Evolutionary conservation across 1,140 invertebrate genomes (phyloP).

Genomic region (Pteromalus puparum): DNA sequence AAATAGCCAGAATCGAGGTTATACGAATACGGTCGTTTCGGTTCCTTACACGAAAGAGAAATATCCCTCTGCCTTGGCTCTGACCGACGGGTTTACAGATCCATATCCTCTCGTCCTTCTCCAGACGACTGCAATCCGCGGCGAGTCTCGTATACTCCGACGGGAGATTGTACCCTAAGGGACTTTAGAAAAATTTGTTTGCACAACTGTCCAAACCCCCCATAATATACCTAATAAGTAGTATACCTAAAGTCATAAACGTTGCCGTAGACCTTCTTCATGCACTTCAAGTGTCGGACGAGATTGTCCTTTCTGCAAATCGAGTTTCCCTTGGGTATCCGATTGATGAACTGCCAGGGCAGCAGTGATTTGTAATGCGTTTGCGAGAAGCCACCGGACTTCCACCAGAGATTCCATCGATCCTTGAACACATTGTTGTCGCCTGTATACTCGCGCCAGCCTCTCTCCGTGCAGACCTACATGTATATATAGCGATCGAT

Average conservation of each 20-base stretch:
- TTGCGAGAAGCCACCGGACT: constrained; percentile 82
- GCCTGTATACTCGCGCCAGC: constrained; percentile 85
- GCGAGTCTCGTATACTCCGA: constrained; percentile 90
- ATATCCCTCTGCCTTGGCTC: constrained; percentile 89
- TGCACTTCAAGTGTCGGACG: constrained; percentile 85
- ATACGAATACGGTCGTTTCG: not conserved
- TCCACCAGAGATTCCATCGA: constrained; percentile 92
- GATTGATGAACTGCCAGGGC: constrained; percentile 88
- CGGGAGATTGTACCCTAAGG: constrained; percentile 86
- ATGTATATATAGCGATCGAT: not conserved
- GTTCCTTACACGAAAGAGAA: constrained; percentile 83
- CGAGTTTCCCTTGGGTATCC: constrained; percentile 87
- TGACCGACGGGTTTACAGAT: constrained; percentile 91
- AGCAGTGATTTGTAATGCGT: constrained; percentile 82
- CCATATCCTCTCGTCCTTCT: constrained; percentile 79
- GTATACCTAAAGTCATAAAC: constrained; percentile 90
- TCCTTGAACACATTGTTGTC: constrained; percentile 77
- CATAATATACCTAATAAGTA: too few relatives aligned
- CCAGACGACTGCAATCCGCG: constrained; percentile 80
- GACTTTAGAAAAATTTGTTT: constrained; percentile 73
- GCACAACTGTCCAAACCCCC: too few relatives aligned
- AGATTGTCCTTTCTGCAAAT: constrained; percentile 90
- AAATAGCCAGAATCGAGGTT: not conserved
- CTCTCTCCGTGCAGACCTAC: constrained; percentile 85
- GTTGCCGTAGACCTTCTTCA: constrained; percentile 87